Evolutionary conservation across 1,140 invertebrate genomes (phyloP), one percentile per base, ranked within the genome.

Genomic region (Diorhabda elongata): DNA sequence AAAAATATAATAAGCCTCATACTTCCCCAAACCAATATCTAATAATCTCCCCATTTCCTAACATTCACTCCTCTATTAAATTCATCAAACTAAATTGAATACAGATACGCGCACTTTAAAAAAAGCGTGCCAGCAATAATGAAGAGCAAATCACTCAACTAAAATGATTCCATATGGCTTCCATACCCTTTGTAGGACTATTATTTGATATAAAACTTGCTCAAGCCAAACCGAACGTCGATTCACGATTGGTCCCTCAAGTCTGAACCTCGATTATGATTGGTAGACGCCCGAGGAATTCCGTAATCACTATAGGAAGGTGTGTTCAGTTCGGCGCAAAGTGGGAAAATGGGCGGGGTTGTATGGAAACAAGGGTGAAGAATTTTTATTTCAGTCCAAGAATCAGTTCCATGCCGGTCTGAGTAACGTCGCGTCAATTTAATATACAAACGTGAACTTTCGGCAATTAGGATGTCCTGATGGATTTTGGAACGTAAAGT

Each of bases 111-210:
- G 11, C 42, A 64, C 62, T 7, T n/a, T 52, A 52, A 52, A 52
- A 52, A 52, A 52, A 52, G 47, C 47, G 47, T 52, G 47, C 47
- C 47, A 52, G n/a, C 47, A 52, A 52, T 52, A 52, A 52, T 52
- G 26, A 64, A 69, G 52, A 69, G 11, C 59, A 41, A 69, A 64
- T 69, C 68, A 64, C 56, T 65, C 68, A 69, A 65, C 68, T 64
- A 58, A 72, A 74, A 74, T 71, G 66, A 70, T 69, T 71, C 69
- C 64, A 56, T 70, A 73, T 74, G 70, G 68, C 68, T 72, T 71
- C 74, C 74, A 77, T 75, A 77, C 73, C 74, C 76, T 70, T 69
- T 70, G 71, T 72, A 71, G 71, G 71, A 71, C 73, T 75, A 76
- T 75, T 73, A 76, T 74, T 76, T 75, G 71, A 75, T 75, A 75